Base-by-base conservation (phyloP, 2,888 invertebrate genomes). In the Rhopalosiphum nymphaeae region DNA sequence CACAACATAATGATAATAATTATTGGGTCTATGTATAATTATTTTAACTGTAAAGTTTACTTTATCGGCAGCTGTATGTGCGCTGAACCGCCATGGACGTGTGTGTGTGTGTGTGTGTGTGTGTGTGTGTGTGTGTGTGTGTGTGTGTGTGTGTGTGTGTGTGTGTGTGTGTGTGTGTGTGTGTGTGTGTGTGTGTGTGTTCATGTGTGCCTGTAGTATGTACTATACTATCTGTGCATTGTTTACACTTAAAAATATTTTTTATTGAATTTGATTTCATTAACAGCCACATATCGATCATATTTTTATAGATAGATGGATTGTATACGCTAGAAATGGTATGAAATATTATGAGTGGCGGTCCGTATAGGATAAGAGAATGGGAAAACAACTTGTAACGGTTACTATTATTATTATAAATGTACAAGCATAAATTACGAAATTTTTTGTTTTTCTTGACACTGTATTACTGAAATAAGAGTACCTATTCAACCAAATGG, bases 221-320 rank as follows among this genome's bases (percentile, higher is more conserved):
- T 53, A 53, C 53, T 53, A 53, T n/a, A 13, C 78, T 78, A 78
- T 78, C 3, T 36, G 36, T 78, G 9, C 36, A 78, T 78, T 78
- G 36, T 78, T 78, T 44, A 61, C 53, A 29, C n/a, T 56, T 42
- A 7, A 42, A 57, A 89, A 26, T 44, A 29, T 42, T 89, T 89
- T 89, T 49, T 88, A 89, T 57, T 57, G 44, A 42, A 90, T 67
- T 90, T 49, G 3, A 67, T 67, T 90, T 49, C 67, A 46, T 78
- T 36, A 21, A 9, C 21, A 5, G 5, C 61, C 61, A 67, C 29
- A 29, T 10, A 61, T n/a, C 5, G 4, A 67, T 67, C n/a, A n/a
- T 67, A 4, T 67, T 67, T 67, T 67, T 78, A 78, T 2, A 36
- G 21, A 36, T 36, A 78, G 9, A n/a, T n/a, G 21, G 36, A 78